Base-by-base conservation (phyloP, 2,113 vertebrate genomes). In the Hemiprocne comata region DNA sequence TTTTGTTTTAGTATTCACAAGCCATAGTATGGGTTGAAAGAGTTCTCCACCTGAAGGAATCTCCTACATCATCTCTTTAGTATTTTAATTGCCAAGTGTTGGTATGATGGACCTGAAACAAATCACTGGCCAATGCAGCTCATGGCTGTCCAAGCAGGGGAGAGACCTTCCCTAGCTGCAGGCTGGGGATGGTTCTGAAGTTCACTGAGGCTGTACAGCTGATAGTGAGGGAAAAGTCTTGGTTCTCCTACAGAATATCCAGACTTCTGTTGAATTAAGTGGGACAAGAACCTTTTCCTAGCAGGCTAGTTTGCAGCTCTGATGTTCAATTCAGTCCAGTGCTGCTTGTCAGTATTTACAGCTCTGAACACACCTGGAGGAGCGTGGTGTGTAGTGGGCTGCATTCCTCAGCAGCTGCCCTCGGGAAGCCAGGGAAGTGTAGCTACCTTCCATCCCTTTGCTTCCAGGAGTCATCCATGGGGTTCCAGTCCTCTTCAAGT, bases 341-440 rank as follows among this genome's bases (percentile, higher is more conserved):
- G 40, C 40, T 9, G 29, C 66, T 34, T 48, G 53, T 19, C 19
- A 13, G 34, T n/a, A 4, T 19, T 48, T 38, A 10, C 23, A 17
- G 1, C 25, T 55, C 9, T 57, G 62, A 48, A 1, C 17, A 20
- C 23, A 17, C 29, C 40, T 18, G 1, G 2, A 9, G 77, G n/a
- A 8, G 17, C 23, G 50, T 4, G 9, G 55, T 29, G 20, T 15
- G 2, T 26, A 58, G 34, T 0, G 1, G 25, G 48, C 60, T 1
- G 6, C 9, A 1, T 16, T 36, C 34, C 40, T 42, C 31, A 1
- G 40, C 40, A 42, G 40, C 40, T 42, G 11, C 40, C 40, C 40
- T 42, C n/a, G n/a, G n/a, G n/a, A n/a, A n/a, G n/a, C n/a, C n/a
- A n/a, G n/a, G n/a, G n/a, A n/a, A n/a, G n/a, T n/a, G n/a, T n/a